Evolutionary conservation across 2,113 vertebrate genomes (phyloP), one percentile per base, ranked within the genome.

Genomic region (Vulpes vulpes): DNA sequence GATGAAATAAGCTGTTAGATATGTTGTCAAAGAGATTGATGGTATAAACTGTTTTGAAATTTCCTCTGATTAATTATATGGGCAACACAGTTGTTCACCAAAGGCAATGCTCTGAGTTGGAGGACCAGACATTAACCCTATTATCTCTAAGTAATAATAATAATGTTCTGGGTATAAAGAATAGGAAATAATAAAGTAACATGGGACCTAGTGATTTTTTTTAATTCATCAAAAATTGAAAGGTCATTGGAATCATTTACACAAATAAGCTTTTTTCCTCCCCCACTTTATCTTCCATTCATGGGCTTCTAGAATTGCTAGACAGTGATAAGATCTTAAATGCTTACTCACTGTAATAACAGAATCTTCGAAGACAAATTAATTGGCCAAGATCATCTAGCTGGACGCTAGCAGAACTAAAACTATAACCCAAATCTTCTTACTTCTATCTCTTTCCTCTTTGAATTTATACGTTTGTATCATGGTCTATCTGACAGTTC

Each of bases 1-100:
- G 65, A 95, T 98, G 83, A 97, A 98, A 95, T 93, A 96, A 98
- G 95, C 73, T 96, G 96, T 98, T 98, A 96, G 96, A 97, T 91
- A 97, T 87, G 69, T 96, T 98, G 98, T 98, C 98, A 98, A 97
- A 93, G 98, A 98, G 98, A 98, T 98, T 98, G 97, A 98, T 98
- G 95, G 64, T 84, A 74, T 93, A 86, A 97, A 97, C 94, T 95
- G 82, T 98, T 98, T 98, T 97, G 85, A 96, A 98, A 98, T 98
- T 98, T 98, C 88, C 67, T 97, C 81, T 98, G 98, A 98, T 98
- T 98, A 98, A 98, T 99, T 98, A 96, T 97, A 89, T 65, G 93
- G 73, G 85, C 91, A 95, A 65, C 90, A 91, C 64, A 91, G 1
- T 95, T 98, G 97, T 97, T 98, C 95, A 98, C 96, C 79, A 96